Conservation (phyloP, 1,140 invertebrate genomes). For the Acromyrmex echinatior region DNA sequence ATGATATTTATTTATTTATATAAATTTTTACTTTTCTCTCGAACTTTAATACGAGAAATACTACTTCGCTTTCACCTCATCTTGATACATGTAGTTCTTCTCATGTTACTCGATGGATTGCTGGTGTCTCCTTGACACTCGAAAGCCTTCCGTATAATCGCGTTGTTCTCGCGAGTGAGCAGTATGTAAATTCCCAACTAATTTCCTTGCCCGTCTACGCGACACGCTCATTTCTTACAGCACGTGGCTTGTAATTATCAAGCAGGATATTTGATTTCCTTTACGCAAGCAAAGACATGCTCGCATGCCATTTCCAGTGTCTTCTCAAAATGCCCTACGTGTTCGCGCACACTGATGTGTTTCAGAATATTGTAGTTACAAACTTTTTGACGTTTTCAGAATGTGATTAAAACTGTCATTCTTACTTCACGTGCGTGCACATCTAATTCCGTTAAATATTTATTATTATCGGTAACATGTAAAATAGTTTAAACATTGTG, state of each 20-base stretch:
- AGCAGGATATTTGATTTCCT: slow-evolving; percentile 61
- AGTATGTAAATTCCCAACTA: slow-evolving; percentile 50
- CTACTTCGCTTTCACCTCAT: not conserved
- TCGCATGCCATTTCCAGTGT: slow-evolving; percentile 28
- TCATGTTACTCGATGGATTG: not conserved
- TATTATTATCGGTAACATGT: slow-evolving; percentile 7
- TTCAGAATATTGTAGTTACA: not conserved
- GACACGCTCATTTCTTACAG: slow-evolving; percentile 41
- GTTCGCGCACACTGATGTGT: slow-evolving; percentile 16
- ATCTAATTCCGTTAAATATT: not conserved
- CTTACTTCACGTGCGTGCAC: not conserved
- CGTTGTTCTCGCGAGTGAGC: not conserved
- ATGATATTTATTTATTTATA: not conserved
- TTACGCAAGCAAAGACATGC: slow-evolving; percentile 24
- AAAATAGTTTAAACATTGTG: not conserved
- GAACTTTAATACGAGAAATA: not conserved
- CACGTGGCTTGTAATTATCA: slow-evolving; percentile 49
- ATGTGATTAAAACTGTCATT: slow-evolving; percentile 7
- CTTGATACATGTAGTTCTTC: not conserved
- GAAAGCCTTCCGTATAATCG: slow-evolving; percentile 18
- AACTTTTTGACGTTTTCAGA: not conserved
- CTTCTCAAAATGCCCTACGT: not conserved
- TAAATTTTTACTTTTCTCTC: not conserved
- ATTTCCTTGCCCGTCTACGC: slow-evolving; percentile 45
- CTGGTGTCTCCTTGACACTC: slow-evolving; percentile 19